phyloP scores from a whole-genome alignment of 2,888 invertebrate genomes.

The Apamea crenata region DNA sequence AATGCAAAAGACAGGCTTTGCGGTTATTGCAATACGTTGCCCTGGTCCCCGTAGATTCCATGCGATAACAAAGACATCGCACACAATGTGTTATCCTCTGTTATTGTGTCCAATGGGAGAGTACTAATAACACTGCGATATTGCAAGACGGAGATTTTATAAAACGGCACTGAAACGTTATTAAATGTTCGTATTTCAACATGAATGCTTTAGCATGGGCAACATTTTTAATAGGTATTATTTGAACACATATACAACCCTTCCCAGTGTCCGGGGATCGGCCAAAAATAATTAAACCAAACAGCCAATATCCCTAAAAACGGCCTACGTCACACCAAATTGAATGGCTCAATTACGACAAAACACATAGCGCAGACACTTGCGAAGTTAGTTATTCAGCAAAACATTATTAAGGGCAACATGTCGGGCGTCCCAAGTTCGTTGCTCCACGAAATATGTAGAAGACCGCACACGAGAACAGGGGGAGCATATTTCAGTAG shows the following conservation, averaged over 20 bases:
- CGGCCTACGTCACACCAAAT: constrained; percentile 52
- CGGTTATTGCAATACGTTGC: constrained; percentile 68
- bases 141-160: constrained; percentile 38
- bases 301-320: constrained; percentile 52
- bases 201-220: constrained; percentile 6
- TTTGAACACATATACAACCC: constrained; percentile 27
- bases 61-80: constrained; percentile 64
- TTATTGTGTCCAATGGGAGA: constrained; percentile 57
- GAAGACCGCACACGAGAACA: constrained; percentile 70
- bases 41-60: constrained; percentile 49
- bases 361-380: constrained; percentile 57
- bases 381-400: constrained; percentile 65
- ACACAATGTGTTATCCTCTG: constrained; percentile 56
- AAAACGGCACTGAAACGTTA: constrained; percentile 36
- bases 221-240: constrained; percentile 32
- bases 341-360: constrained; percentile 63
- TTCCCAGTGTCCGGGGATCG: constrained; percentile 4
- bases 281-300: constrained; percentile 45
- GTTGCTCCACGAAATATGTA: constrained; percentile 70
- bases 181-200: constrained; percentile 38
- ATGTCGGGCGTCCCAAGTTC: constrained; percentile 66
- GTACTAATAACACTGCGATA: constrained; percentile 50
- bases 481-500: constrained; percentile 74
- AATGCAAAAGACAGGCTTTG: constrained; percentile 67
- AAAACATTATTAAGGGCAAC: constrained; percentile 66